Percentiles rank a stretch among this genome's conserved stretches.
Conservation (phyloP, 1,140 invertebrate genomes). For the Amphibalanus amphitrite region DNA sequence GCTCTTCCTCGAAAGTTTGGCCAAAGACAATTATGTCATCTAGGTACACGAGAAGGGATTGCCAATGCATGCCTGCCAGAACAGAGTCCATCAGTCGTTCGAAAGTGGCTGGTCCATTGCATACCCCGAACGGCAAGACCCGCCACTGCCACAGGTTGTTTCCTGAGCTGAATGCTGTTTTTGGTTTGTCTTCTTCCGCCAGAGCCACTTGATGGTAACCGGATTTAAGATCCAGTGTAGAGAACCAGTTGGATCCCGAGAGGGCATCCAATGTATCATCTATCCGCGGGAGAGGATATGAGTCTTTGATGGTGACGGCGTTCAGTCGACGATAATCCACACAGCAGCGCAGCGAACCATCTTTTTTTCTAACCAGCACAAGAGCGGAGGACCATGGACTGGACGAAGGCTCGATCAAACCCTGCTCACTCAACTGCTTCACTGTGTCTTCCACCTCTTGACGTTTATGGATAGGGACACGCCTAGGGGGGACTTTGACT, state of each 20-base stretch:
- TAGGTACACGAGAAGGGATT: neutral
- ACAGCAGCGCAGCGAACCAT: conserved; percentile 7
- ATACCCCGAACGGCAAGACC: neutral
- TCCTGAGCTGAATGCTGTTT: conserved; percentile 11
- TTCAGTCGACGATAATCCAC: conserved; percentile 8
- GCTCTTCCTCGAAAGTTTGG: neutral
- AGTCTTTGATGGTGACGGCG: conserved; percentile 7
- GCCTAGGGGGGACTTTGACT: neutral
- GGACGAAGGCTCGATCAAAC: neutral
- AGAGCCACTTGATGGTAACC: conserved; percentile 16
- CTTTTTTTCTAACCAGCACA: conserved; percentile 6
- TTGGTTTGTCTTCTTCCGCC: conserved; percentile 7
- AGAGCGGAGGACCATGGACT: neutral
- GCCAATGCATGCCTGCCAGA: neutral
- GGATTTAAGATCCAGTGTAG: conserved; percentile 12
- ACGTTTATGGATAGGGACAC: neutral
- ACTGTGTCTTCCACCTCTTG: neutral
- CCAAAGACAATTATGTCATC: neutral
- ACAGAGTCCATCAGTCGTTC: neutral
- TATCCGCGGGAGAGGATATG: conserved; percentile 14
- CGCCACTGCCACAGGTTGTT: neutral
- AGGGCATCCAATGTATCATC: conserved; percentile 14
- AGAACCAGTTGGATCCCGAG: conserved; percentile 11
- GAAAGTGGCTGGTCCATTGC: neutral
- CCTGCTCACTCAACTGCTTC: neutral